Evolutionary conservation across 2,113 vertebrate genomes (phyloP), one percentile per base, ranked within the genome.

Genomic region (Charina bottae): DNA sequence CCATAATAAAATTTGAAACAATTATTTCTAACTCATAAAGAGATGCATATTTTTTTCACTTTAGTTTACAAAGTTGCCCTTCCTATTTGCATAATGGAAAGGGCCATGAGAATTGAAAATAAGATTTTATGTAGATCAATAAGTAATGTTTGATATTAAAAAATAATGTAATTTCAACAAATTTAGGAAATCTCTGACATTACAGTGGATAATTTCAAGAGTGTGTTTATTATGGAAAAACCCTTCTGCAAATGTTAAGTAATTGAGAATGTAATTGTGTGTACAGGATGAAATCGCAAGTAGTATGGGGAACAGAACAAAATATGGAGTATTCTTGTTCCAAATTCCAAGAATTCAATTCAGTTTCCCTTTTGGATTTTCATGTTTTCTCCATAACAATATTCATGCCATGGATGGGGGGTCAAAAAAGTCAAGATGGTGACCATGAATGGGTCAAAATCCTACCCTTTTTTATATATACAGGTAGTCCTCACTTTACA

Each of bases 101-200:
- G 1, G 87, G 21, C 2, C 84, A 86, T 55, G n/a, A 33, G 60
- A 89, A 94, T 6, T 85, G 7, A 7, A 59, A 92, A 7, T 88
- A 90, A 90, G 87, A 11, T 6, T 86, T 21, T 49, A 11, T 88
- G 64, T 60, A 88, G 92, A 94, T 93, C 92, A 91, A 94, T 92
- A 92, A 42, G 37, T 2, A 88, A n/a, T 88, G 78, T 15, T 6
- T 68, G 91, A 64, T 54, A 26, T 78, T 24, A 92, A 72, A 53
- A 55, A 91, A 58, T 0, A 90, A 26, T 6, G 3, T 0, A 58
- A 11, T 1, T 91, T 12, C 9, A 0, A 0, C 58, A n/a, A 88
- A 89, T 64, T 49, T 87, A 78, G 85, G 19, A 72, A 0, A 56
- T 17, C 0, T 33, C 83, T 92, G 88, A 0, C 4, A 53, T 33